phyloP scores from a whole-genome alignment of 2,797 vertebrate genomes.

The Rhinella marina region DNA sequence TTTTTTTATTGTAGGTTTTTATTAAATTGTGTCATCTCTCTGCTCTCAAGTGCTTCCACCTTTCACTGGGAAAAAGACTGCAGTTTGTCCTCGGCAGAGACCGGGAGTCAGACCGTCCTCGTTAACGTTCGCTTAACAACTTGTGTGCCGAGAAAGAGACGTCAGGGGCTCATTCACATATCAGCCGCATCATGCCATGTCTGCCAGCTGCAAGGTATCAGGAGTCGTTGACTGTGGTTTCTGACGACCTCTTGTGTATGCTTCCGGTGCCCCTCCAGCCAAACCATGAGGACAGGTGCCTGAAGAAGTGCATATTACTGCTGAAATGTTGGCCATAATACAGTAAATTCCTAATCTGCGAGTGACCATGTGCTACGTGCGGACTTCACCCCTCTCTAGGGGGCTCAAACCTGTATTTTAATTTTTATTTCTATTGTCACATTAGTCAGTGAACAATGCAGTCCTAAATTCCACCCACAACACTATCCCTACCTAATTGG shows the following conservation, averaged over 20 bases:
- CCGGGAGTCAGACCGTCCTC: background rate
- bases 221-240: too few species aligned
- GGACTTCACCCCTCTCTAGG: too few species aligned
- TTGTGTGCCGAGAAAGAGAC: background rate
- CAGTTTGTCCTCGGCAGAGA: background rate
- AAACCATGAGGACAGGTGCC: background rate
- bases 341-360: too few species aligned
- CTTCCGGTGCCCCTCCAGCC: too few species aligned
- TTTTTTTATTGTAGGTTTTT: conserved; percentile 80
- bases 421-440: too few species aligned
- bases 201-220: background rate
- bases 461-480: too few species aligned
- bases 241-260: background rate
- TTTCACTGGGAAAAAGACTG: conserved; percentile 34
- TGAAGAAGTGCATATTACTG: too few species aligned
- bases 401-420: too few species aligned
- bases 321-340: too few species aligned
- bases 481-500: too few species aligned
- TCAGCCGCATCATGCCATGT: background rate
- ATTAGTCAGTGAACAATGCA: too few species aligned
- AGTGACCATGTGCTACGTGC: too few species aligned
- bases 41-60: conserved; percentile 66
- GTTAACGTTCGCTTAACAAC: conserved; percentile 4
- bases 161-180: background rate
- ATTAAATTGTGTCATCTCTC: conserved; percentile 78